Evolutionary conservation across 2,888 invertebrate genomes (phyloP).

Genomic region (Archaeoteleia sp.): DNA sequence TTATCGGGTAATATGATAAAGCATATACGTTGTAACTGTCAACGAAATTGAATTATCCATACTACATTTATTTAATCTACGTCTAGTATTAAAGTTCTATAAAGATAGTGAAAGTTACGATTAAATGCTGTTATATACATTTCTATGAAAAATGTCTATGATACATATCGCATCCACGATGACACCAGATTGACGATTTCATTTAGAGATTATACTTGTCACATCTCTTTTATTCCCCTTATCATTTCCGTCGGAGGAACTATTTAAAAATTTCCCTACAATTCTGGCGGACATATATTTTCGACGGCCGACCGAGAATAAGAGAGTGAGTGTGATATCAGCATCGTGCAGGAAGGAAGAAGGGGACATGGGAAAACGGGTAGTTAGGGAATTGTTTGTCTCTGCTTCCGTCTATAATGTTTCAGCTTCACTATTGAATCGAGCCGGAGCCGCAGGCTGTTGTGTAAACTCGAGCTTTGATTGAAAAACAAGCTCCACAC

Average conservation of each 20-base stretch:
- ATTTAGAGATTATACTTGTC: slow-evolving; percentile 29
- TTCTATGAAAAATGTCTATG: too few relatives aligned
- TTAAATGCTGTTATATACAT: too few relatives aligned
- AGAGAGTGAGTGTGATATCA: slow-evolving; percentile 58
- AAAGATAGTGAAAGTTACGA: too few relatives aligned
- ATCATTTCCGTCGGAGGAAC: slow-evolving; percentile 16
- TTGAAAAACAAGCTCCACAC: slow-evolving; percentile 70
- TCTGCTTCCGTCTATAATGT: slow-evolving; percentile 65
- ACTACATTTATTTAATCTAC: too few relatives aligned
- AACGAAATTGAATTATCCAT: too few relatives aligned
- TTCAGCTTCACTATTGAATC: slow-evolving; percentile 65
- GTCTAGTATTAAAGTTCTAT: too few relatives aligned
- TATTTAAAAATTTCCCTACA: slow-evolving; percentile 31
- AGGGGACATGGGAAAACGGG: slow-evolving; percentile 47
- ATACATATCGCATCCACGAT: too few relatives aligned
- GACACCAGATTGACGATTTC: slow-evolving; percentile 27
- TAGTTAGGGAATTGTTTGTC: slow-evolving; percentile 68
- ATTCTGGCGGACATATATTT: slow-evolving; percentile 31
- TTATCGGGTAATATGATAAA: too few relatives aligned
- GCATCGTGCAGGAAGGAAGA: slow-evolving; percentile 49
- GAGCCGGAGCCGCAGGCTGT: slow-evolving; percentile 69
- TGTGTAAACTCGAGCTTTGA: slow-evolving; percentile 71
- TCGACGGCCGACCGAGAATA: slow-evolving; percentile 31
- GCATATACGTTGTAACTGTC: too few relatives aligned
- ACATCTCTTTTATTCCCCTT: slow-evolving; percentile 31